These are phyloP conservation scores for Oxygymnocypris stewartii DNA, from an alignment of 2,113 vertebrate genomes.

Conservation along the genomic window DNA sequence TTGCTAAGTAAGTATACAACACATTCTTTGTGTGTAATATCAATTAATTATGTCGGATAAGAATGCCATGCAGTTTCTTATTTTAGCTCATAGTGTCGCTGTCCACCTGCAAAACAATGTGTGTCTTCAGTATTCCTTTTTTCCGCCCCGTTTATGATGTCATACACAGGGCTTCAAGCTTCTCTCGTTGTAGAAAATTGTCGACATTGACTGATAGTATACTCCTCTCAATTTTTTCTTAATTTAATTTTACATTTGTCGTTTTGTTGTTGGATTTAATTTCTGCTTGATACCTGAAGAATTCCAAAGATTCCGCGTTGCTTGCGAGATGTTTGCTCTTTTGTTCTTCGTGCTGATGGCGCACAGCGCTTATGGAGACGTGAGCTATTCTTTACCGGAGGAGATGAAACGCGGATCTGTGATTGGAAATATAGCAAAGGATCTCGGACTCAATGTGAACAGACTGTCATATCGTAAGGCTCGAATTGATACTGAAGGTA, in stretches of 20 bases:
- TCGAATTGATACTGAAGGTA: constrained; percentile 60
- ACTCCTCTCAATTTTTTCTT: neutral
- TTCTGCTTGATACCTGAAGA: neutral
- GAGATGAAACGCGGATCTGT: constrained; percentile 64
- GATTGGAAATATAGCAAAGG: constrained; percentile 69
- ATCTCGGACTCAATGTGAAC: constrained; percentile 63
- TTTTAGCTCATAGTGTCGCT: constrained; percentile 55
- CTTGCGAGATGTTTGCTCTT: neutral
- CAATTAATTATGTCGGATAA: neutral
- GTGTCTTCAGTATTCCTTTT: neutral
- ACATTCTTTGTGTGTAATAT: neutral
- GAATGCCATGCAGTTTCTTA: neutral
- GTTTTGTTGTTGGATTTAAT: neutral
- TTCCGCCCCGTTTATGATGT: neutral
- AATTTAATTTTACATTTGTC: neutral
- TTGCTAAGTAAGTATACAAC: neutral
- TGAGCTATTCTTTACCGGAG: constrained; percentile 67
- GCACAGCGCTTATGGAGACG: constrained; percentile 40
- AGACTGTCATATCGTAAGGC: constrained; percentile 55
- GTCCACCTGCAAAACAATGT: constrained; percentile 24
- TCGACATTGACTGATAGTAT: neutral
- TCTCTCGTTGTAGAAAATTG: neutral
- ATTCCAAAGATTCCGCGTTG: neutral
- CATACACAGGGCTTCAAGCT: neutral
- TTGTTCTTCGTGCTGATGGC: constrained; percentile 20